Evolutionary conservation across 2,113 vertebrate genomes (phyloP).

Genomic region (Thymallus thymallus): DNA sequence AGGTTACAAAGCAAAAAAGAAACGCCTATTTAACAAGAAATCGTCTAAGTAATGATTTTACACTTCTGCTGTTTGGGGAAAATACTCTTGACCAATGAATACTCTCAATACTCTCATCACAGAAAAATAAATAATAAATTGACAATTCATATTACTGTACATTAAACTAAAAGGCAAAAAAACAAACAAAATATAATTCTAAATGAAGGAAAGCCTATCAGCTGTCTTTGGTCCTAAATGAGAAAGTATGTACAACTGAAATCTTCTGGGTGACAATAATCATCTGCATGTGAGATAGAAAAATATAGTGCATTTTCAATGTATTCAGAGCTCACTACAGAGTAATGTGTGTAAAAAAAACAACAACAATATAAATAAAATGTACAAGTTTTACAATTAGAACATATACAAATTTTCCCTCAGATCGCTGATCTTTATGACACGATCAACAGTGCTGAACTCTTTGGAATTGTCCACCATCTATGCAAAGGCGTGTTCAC

Average conservation of each 20-base stretch:
- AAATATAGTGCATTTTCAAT: conserved; percentile 99
- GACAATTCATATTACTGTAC: conserved; percentile 90
- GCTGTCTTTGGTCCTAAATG: conserved; percentile 99
- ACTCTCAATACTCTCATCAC: conserved; percentile 82
- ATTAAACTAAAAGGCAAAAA: conserved; percentile 79
- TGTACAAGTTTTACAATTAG: conserved; percentile 99
- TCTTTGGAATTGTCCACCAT: conserved; percentile 91
- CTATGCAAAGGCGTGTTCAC: conserved; percentile 75
- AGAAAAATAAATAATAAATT: conserved; percentile 97
- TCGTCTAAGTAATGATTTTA: conserved; percentile 86
- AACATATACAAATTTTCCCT: conserved; percentile 92
- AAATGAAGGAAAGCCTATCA: conserved; percentile 73
- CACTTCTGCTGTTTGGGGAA: conserved; percentile 80
- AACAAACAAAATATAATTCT: conserved; percentile 62
- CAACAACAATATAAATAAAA: conserved; percentile 97
- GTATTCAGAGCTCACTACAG: conserved; percentile 97
- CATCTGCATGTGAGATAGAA: conserved; percentile 96
- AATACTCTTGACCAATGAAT: conserved; percentile 86
- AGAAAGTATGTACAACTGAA: conserved; percentile 96
- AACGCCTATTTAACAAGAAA: conserved; percentile 90
- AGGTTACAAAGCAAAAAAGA: conserved; percentile 99
- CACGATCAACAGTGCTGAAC: conserved; percentile 86
- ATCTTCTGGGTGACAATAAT: conserved; percentile 89
- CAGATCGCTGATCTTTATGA: conserved; percentile 81
- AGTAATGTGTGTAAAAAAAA: conserved; percentile 90